Evolutionary conservation across 2,888 invertebrate genomes (phyloP), one percentile per base, ranked within the genome.

Genomic region (Erynnis tages): DNA sequence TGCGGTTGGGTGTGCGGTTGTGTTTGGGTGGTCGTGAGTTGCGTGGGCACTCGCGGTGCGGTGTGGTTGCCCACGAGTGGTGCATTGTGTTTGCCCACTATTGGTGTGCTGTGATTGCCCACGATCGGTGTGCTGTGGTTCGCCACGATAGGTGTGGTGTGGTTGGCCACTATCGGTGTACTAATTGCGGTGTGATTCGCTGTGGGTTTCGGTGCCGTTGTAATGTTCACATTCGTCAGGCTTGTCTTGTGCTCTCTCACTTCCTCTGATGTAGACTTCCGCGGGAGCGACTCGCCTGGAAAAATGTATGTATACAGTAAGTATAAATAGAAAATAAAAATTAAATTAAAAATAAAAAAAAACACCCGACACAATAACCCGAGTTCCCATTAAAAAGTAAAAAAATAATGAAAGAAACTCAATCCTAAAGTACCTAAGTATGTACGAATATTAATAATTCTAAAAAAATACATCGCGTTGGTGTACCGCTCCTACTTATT

Each of bases 211-310:
- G 54, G 67, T 54, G 62, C 41, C 32, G 66, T 54, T 30, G 66
- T 66, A 54, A 73, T 62, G 72, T 77, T 84, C 70, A 82, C 70
- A 73, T 82, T 85, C 64, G 71, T 73, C 54, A 73, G 73, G 63
- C 82, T 85, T 59, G 81, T 76, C 66, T 79, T 83, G 72, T 79
- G 76, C 60, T 87, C 88, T 73, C 81, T 85, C 76, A 83, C 78
- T 76, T 88, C 88, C 45, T 88, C 88, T 55, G 88, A 85, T 54
- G 74, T 84, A 3, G 88, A 88, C 60, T 84, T 88, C 63, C 86
- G 73, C 58, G 73, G 73, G 49, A 73, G 65, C 55, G 70, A 54
- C 56, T 86, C 85, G 69, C 74, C 86, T 84, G n/a, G n/a, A n/a
- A n/a, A n/a, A n/a, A n/a, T n/a, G 65, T 52, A 59, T 5, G 10